Evolutionary conservation across 2,113 vertebrate genomes (phyloP).

Genomic region (Psittacula cyanocephala): DNA sequence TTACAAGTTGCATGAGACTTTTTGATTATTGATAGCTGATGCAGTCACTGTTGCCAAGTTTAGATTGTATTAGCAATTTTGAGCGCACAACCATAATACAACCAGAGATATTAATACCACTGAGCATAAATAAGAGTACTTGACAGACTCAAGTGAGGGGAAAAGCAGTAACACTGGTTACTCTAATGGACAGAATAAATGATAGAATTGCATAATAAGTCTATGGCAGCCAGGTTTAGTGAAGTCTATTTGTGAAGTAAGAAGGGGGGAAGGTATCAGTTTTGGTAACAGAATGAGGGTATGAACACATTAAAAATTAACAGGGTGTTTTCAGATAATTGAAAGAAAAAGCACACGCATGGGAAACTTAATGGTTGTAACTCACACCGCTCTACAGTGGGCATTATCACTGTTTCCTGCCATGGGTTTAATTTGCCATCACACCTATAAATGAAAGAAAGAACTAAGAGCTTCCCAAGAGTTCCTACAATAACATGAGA

Average conservation of each 20-base stretch:
- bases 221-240: conserved; percentile 40
- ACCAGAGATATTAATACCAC: conserved; percentile 57
- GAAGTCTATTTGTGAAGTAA: conserved; percentile 43
- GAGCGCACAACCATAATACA: conserved; percentile 35
- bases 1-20: conserved; percentile 54
- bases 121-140: conserved; percentile 56
- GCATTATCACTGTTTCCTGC: conserved; percentile 17
- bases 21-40: conserved; percentile 58
- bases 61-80: conserved; percentile 54
- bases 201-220: conserved; percentile 29
- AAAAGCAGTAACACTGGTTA: conserved; percentile 39
- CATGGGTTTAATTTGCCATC: conserved; percentile 10
- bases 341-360: neutral
- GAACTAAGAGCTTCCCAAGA: conserved; percentile 15
- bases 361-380: conserved; percentile 6
- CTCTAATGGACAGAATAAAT: conserved; percentile 41
- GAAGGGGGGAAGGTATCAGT: neutral
- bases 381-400: neutral
- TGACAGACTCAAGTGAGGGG: conserved; percentile 50
- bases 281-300: conserved; percentile 7
- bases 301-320: conserved; percentile 51
- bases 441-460: neutral
- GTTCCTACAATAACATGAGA: conserved; percentile 29
- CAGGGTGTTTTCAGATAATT: conserved; percentile 48
- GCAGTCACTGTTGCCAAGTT: conserved; percentile 61